phyloP scores from a whole-genome alignment of 2,888 invertebrate species.

The Clistopyga incitator region DNA sequence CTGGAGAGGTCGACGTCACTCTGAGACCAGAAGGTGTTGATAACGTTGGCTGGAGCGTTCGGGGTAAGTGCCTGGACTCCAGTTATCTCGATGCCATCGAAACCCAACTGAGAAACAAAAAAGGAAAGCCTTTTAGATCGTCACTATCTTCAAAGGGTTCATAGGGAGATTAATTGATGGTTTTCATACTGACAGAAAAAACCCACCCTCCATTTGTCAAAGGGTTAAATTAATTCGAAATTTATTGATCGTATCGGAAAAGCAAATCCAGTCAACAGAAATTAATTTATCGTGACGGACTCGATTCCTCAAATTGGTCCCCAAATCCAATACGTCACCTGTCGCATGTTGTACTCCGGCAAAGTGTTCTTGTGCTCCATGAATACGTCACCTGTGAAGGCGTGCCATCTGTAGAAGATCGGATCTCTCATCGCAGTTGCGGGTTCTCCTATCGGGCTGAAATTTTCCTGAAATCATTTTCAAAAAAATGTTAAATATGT shows the following conservation, averaged over 20 bases:
- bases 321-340: slow-evolving; percentile 83
- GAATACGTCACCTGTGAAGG: slow-evolving; percentile 92
- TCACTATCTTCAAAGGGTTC: too few relatives aligned
- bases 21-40: slow-evolving; percentile 92
- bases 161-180: too few relatives aligned
- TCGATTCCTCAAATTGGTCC: background rate
- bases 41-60: slow-evolving; percentile 85
- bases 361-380: slow-evolving; percentile 90
- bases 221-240: too few relatives aligned
- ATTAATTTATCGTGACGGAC: too few relatives aligned
- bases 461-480: slow-evolving; percentile 89
- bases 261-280: background rate
- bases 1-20: slow-evolving; percentile 91
- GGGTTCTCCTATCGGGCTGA: slow-evolving; percentile 93
- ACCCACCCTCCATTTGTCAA: too few relatives aligned
- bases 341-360: slow-evolving; percentile 87
- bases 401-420: slow-evolving; percentile 94
- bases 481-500: too few relatives aligned
- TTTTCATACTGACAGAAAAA: too few relatives aligned
- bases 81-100: slow-evolving; percentile 87
- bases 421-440: slow-evolving; percentile 95
- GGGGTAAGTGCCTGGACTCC: slow-evolving; percentile 86
- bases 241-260: too few relatives aligned
- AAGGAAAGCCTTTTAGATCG: too few relatives aligned
- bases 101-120: slow-evolving; percentile 86